Percentiles rank a stretch among this genome's conserved stretches.
These are phyloP conservation scores for Helobdella robusta DNA, from an alignment of 2,888 invertebrate species.

Conservation along the genomic window DNA sequence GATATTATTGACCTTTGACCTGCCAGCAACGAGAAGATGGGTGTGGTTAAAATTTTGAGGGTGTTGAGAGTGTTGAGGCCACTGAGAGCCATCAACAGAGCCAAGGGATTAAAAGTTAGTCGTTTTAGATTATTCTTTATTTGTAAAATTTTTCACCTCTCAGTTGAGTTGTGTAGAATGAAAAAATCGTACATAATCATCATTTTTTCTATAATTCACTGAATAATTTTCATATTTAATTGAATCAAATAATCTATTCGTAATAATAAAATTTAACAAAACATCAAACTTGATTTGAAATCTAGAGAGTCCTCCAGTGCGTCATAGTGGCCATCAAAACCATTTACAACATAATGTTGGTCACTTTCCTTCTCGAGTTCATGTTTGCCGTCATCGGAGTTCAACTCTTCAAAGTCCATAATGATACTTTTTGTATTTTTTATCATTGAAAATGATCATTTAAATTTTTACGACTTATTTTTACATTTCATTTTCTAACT, in stretches of 20 bases:
- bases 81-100: slow-evolving; percentile 95
- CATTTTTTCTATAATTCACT: background rate
- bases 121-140: background rate
- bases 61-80: slow-evolving; percentile 90
- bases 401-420: slow-evolving; percentile 98
- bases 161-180: no score
- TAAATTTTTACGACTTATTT: no score
- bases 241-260: no score
- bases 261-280: no score
- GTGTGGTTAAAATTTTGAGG: slow-evolving; percentile 95
- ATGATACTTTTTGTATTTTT: no score
- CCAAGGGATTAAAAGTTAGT: slow-evolving; percentile 93
- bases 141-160: background rate
- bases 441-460: no score
- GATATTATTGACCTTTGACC: slow-evolving; percentile 27
- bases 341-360: slow-evolving; percentile 99
- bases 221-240: no score
- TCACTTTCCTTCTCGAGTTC: slow-evolving; percentile 98
- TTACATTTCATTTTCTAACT: no score
- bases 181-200: no score
- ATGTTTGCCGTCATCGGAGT: slow-evolving; percentile 99
- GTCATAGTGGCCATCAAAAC: slow-evolving; percentile 97
- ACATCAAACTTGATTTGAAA: no score
- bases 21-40: slow-evolving; percentile 57
- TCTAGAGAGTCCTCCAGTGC: slow-evolving; percentile 99